Evolutionary conservation across 2,888 invertebrate genomes (phyloP).

Genomic region (Synanthedon formicaeformis): DNA sequence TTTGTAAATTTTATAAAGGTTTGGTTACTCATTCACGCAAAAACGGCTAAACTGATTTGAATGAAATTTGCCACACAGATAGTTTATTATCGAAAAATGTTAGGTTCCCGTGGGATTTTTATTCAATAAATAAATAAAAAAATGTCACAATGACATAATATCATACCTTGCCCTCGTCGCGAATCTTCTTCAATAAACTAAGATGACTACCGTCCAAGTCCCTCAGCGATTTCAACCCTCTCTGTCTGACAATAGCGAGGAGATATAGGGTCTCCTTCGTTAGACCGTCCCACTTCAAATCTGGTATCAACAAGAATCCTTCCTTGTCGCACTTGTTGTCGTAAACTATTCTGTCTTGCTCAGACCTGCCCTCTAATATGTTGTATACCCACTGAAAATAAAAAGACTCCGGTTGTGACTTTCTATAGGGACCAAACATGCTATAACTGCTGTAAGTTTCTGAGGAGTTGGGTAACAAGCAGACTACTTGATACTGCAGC

Average conservation of each 20-base stretch:
- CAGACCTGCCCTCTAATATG: constrained; percentile 91
- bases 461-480: no score
- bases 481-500: no score
- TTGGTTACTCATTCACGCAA: no score
- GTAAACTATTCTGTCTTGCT: constrained; percentile 87
- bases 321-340: constrained; percentile 74
- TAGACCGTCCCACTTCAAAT: constrained; percentile 95
- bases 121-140: background rate
- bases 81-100: no score
- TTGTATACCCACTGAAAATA: constrained; percentile 94
- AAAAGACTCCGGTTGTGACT: constrained; percentile 1
- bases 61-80: no score
- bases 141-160: background rate
- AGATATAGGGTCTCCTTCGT: constrained; percentile 83
- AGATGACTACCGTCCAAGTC: constrained; percentile 85
- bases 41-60: no score
- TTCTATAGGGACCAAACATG: background rate
- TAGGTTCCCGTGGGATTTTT: no score
- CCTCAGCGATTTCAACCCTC: constrained; percentile 84
- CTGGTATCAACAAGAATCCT: constrained; percentile 92
- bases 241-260: constrained; percentile 81
- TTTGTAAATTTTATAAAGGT: no score
- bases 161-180: constrained; percentile 77
- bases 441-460: no score
- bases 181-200: constrained; percentile 84